A percentile compares a stretch with the other conserved stretches of the same genome.
Evolutionary conservation across 2,113 vertebrate genomes (phyloP).

Genomic region (Paramormyrops kingsleyae): DNA sequence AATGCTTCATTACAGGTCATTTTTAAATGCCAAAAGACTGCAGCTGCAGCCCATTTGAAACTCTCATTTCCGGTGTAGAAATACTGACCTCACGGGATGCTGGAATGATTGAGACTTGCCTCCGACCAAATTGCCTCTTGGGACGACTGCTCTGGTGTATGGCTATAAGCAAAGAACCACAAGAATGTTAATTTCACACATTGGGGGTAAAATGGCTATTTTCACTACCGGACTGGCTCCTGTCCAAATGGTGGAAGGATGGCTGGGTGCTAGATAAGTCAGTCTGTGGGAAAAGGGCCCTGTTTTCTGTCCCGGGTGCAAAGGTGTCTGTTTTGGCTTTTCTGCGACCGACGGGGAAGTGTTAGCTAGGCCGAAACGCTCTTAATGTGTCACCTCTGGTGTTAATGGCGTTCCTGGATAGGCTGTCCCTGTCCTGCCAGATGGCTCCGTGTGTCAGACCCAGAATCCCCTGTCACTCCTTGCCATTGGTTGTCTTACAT

Average conservation of each 20-base stretch:
- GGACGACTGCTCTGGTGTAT: conserved; percentile 37
- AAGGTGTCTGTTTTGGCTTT: conserved; percentile 29
- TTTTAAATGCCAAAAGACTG: not conserved
- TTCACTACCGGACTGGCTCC: conserved; percentile 24
- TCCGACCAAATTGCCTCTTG: conserved; percentile 34
- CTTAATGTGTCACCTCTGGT: conserved; percentile 29
- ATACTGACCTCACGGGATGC: conserved; percentile 65
- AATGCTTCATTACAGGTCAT: not conserved
- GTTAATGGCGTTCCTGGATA: conserved; percentile 23
- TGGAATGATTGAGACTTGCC: conserved; percentile 58
- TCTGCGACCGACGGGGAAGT: not conserved
- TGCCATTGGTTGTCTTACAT: conserved; percentile 16
- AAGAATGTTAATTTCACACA: conserved; percentile 25
- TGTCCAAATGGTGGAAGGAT: conserved; percentile 15
- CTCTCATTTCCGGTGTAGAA: not conserved
- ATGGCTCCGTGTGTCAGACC: conserved; percentile 34
- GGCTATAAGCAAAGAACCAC: conserved; percentile 41
- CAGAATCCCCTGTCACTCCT: conserved; percentile 11
- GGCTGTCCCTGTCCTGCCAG: conserved; percentile 33
- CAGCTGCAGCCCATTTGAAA: not conserved
- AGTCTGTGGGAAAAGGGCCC: conserved; percentile 36
- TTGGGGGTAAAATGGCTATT: not conserved
- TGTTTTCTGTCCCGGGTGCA: conserved; percentile 13
- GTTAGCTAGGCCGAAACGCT: conserved; percentile 19
- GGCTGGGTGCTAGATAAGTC: conserved; percentile 20